Evolutionary conservation across 1,140 invertebrate species (phyloP).

Genomic region (Calephelis virginiensis): DNA sequence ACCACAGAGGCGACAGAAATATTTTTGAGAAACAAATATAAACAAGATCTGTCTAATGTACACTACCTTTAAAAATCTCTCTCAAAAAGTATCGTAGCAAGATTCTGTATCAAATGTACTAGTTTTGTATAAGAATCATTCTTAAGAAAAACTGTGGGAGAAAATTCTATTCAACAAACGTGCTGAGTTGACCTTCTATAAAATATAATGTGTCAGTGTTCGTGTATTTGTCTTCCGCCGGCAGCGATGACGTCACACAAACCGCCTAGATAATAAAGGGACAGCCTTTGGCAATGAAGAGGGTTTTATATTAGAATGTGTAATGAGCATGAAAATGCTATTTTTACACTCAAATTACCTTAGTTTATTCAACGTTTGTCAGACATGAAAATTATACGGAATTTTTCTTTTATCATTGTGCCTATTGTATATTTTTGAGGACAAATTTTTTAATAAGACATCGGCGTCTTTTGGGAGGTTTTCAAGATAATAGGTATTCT

Average conservation of each 20-base stretch:
- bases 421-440: no score
- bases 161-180: not conserved
- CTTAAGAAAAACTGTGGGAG: not conserved
- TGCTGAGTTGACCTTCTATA: slow-evolving; percentile 12
- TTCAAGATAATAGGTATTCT: no score
- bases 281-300: slow-evolving; percentile 13
- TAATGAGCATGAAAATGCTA: slow-evolving; percentile 15
- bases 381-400: not conserved
- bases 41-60: no score
- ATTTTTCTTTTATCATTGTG: no score
- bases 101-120: no score
- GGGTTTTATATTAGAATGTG: slow-evolving; percentile 14
- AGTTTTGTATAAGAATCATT: not conserved
- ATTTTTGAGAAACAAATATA: no score
- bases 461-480: no score
- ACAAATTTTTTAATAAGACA: no score
- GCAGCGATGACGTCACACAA: slow-evolving; percentile 6
- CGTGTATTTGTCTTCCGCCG: slow-evolving; percentile 12
- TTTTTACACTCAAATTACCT: slow-evolving; percentile 8
- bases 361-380: slow-evolving; percentile 5
- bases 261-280: slow-evolving; percentile 12
- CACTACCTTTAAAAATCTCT: no score
- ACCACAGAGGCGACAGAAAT: no score
- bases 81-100: no score
- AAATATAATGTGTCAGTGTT: slow-evolving; percentile 12